phyloP scores from a whole-genome alignment of 2,797 vertebrate genomes.

The Alauda arvensis region DNA sequence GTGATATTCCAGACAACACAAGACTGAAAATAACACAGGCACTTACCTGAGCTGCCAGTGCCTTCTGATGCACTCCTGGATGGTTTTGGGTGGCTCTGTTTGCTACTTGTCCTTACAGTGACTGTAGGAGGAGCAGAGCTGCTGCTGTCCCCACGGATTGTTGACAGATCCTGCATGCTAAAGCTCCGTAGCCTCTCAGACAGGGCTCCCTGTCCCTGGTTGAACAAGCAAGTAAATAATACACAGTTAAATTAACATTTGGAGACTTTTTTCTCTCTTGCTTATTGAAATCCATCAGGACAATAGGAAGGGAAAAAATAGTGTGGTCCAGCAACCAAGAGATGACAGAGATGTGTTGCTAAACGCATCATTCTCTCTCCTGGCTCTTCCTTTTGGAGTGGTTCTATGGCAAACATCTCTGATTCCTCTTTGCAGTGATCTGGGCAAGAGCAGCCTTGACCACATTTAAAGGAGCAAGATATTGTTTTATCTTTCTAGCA shows the following conservation, averaged over 20 bases:
- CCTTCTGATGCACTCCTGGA: conserved; percentile 90
- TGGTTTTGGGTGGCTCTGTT: conserved; percentile 82
- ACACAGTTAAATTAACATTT: neutral
- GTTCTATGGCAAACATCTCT: neutral
- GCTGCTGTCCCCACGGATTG: conserved; percentile 82
- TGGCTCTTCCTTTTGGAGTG: neutral
- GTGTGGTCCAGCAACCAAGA: neutral
- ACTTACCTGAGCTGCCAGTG: conserved; percentile 77
- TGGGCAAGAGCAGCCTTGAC: neutral
- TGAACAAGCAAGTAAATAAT: conserved; percentile 18
- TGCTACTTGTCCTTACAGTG: conserved; percentile 71
- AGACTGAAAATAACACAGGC: neutral
- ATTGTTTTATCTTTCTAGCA: neutral
- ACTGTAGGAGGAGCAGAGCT: conserved; percentile 62
- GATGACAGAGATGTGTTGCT: neutral
- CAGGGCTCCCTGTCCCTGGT: conserved; percentile 92
- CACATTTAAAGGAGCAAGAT: neutral
- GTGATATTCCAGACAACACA: neutral
- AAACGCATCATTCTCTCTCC: neutral
- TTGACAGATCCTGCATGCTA: conserved; percentile 97
- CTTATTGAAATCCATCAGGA: neutral
- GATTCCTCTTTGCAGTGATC: neutral
- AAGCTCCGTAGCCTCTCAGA: conserved; percentile 95
- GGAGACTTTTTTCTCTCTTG: neutral
- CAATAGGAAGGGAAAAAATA: neutral